phyloP scores from a whole-genome alignment of 2,113 vertebrate species.

The Natator depressus region DNA sequence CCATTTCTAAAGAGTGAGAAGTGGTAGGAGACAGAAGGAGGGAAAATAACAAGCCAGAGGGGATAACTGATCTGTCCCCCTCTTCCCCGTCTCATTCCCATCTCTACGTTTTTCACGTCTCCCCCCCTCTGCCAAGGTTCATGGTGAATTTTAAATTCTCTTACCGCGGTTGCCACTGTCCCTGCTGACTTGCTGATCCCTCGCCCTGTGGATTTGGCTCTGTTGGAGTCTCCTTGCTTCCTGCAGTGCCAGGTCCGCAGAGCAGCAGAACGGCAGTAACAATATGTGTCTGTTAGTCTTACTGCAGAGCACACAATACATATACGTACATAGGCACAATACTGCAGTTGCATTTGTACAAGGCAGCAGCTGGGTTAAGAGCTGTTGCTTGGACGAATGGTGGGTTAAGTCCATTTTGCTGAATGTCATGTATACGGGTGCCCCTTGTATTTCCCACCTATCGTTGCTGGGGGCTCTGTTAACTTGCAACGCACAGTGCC shows the following conservation, averaged over 20 bases:
- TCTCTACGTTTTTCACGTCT: neutral
- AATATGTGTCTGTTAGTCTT: neutral
- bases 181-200: slow-evolving; percentile 66
- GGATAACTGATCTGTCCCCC: slow-evolving; percentile 8
- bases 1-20: slow-evolving; percentile 35
- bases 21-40: neutral
- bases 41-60: neutral
- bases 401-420: neutral
- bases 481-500: neutral
- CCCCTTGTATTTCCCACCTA: neutral
- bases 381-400: accelerated
- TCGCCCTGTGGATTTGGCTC: slow-evolving; percentile 69
- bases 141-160: slow-evolving; percentile 58
- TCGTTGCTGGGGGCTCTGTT: neutral
- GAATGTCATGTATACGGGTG: neutral
- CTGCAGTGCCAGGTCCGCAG: slow-evolving; percentile 78
- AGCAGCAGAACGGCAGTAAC: slow-evolving; percentile 67
- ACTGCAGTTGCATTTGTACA: neutral
- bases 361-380: slow-evolving; percentile 2
- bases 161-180: slow-evolving; percentile 59
- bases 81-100: neutral
- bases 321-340: neutral
- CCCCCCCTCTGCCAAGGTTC: slow-evolving; percentile 21
- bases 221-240: slow-evolving; percentile 68
- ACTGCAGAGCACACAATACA: slow-evolving; percentile 47